A percentile compares a stretch with the other conserved stretches of the same genome.
phyloP scores from a whole-genome alignment of 2,797 vertebrate genomes.

The Danio aesculapii region DNA sequence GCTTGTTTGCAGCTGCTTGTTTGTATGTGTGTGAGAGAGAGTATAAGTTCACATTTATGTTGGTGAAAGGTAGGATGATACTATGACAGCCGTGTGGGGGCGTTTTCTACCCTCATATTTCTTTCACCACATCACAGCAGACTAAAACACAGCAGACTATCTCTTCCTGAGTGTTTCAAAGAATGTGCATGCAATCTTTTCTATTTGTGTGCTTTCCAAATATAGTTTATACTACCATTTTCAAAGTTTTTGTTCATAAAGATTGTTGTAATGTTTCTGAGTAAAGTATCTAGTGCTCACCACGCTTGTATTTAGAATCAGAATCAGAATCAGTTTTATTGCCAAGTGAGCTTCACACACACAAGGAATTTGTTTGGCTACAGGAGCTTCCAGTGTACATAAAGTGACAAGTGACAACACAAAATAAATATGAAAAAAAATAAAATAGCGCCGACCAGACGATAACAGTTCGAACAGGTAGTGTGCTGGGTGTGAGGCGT shows the following conservation, averaged over 20 bases:
- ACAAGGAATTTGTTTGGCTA: too few species aligned
- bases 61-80: constrained; percentile 14
- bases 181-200: background rate
- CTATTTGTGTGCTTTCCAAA: background rate
- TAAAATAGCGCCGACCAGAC: too few species aligned
- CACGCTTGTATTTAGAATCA: too few species aligned
- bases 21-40: background rate
- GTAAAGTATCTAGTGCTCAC: background rate
- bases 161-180: constrained; percentile 8
- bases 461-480: too few species aligned
- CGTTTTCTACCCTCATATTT: background rate
- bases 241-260: background rate
- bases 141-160: background rate
- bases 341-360: too few species aligned
- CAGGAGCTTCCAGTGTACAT: too few species aligned
- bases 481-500: too few species aligned
- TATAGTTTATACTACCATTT: background rate
- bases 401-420: too few species aligned
- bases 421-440: too few species aligned
- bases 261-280: background rate
- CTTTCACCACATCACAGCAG: constrained; percentile 20
- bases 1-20: constrained; percentile 33
- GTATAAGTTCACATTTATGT: background rate
- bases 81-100: background rate
- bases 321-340: too few species aligned